Conservation (phyloP, 2,113 vertebrate species). For the Aegithalos caudatus region DNA sequence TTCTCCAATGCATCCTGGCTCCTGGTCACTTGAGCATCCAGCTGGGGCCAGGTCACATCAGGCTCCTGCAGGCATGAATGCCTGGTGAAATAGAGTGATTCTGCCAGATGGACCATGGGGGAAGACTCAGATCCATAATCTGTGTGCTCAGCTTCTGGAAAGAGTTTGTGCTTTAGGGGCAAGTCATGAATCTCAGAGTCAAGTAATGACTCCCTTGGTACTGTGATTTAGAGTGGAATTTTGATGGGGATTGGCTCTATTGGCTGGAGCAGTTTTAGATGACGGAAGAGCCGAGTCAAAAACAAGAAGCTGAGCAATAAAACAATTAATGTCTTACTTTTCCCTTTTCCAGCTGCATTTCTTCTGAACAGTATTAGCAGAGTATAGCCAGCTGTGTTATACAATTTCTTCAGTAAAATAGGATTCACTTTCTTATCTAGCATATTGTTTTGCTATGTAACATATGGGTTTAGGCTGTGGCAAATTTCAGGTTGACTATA, state of each 20-base stretch:
- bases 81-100: background rate
- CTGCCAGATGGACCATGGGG: background rate
- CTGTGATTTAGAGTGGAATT: background rate
- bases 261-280: background rate
- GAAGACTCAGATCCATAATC: background rate
- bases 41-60: background rate
- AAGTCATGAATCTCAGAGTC: background rate
- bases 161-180: background rate
- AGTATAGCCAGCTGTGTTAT: background rate
- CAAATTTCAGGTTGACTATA: background rate
- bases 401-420: background rate
- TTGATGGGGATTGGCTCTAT: background rate
- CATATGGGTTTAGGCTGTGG: background rate
- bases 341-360: background rate
- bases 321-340: background rate
- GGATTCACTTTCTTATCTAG: background rate
- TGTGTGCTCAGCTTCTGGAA: background rate
- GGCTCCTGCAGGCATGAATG: background rate
- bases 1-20: background rate
- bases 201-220: background rate
- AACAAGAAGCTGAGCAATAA: background rate
- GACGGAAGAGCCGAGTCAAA: background rate
- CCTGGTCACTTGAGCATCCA: background rate
- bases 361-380: background rate
- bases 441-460: background rate